phyloP scores from a whole-genome alignment of 2,888 invertebrate genomes.

The Heliothis peltigera region DNA sequence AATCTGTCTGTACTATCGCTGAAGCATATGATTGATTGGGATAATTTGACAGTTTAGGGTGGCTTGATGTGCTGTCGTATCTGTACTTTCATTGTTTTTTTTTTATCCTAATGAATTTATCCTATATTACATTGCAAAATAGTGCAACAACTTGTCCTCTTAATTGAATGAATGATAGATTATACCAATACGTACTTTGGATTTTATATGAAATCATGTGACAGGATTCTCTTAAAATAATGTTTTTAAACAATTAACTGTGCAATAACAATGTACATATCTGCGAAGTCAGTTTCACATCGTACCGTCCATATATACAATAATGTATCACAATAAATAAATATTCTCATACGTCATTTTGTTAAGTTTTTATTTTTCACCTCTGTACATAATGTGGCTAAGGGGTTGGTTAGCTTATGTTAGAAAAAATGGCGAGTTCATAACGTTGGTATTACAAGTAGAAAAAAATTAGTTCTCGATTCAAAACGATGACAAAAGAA shows the following conservation, averaged over 20 bases:
- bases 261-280: slow-evolving; percentile 51
- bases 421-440: background rate
- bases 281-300: slow-evolving; percentile 52
- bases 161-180: background rate
- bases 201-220: slow-evolving; percentile 38
- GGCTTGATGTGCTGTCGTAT: too few species aligned
- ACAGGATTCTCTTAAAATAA: slow-evolving; percentile 14
- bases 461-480: too few species aligned
- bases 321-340: slow-evolving; percentile 59
- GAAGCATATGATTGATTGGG: too few species aligned
- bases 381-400: slow-evolving; percentile 16
- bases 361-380: slow-evolving; percentile 46
- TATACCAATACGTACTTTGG: slow-evolving; percentile 11
- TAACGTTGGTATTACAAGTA: background rate
- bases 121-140: background rate
- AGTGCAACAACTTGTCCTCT: background rate
- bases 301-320: slow-evolving; percentile 62
- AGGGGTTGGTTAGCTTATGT: background rate
- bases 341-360: slow-evolving; percentile 59
- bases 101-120: too few species aligned
- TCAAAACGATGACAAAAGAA: too few species aligned
- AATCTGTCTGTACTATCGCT: too few species aligned
- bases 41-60: too few species aligned
- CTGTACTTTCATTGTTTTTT: too few species aligned
- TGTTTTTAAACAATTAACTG: slow-evolving; percentile 24